These are phyloP conservation scores for Philopotamus ludificatus DNA, from an alignment of 1,140 invertebrate species.

Conservation along the genomic window DNA sequence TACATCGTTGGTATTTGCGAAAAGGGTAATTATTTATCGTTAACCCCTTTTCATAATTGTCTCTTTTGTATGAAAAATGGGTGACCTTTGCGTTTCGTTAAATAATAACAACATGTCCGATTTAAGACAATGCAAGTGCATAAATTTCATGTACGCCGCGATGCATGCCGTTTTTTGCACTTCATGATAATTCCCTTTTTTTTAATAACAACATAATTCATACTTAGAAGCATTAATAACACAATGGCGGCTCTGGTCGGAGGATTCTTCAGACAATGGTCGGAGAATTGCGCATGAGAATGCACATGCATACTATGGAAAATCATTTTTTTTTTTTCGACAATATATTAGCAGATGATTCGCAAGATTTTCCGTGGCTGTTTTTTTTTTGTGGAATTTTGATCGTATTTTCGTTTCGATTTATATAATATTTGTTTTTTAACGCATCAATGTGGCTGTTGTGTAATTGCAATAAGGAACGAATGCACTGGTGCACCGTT, in stretches of 20 bases:
- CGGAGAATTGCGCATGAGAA: not conserved
- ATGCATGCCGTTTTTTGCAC: not conserved
- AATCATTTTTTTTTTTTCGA: no score
- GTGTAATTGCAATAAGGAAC: no score
- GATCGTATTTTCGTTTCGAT: no score
- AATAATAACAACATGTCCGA: not conserved
- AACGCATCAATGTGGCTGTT: no score
- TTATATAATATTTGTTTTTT: no score
- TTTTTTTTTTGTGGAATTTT: not conserved
- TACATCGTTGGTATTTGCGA: no score
- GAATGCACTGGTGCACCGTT: constrained; percentile 6
- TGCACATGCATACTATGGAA: constrained; percentile 1
- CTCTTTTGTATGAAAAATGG: no score
- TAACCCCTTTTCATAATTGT: no score
- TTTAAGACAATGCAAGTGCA: constrained; percentile 28
- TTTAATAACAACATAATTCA: constrained; percentile 21
- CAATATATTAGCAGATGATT: no score
- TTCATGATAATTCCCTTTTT: constrained; percentile 16
- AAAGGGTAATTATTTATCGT: no score
- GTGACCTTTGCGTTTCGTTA: not conserved
- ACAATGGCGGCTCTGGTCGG: not conserved
- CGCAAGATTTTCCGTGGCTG: not conserved
- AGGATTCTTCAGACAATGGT: not conserved
- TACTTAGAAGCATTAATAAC: constrained; percentile 10
- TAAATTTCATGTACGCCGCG: constrained; percentile 24